Conservation (phyloP, 2,888 invertebrate genomes). For the Zaprionus bogoriensis region DNA sequence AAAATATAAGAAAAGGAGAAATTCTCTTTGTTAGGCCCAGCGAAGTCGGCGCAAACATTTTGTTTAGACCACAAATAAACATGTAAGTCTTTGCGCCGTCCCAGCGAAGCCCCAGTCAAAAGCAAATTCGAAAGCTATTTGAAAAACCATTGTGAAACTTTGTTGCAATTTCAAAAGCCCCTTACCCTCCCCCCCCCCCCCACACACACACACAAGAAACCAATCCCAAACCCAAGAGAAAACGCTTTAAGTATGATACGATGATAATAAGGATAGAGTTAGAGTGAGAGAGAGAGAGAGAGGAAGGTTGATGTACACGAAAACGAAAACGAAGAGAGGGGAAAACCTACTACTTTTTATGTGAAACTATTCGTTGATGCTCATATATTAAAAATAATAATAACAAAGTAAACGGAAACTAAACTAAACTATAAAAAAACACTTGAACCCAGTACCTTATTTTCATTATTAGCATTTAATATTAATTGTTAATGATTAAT, state of each 20-base stretch:
- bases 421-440: conserved; percentile 54
- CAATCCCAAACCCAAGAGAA: conserved; percentile 1
- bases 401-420: conserved; percentile 20
- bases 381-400: conserved; percentile 54
- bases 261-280: conserved; percentile 38
- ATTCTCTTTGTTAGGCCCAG: neutral
- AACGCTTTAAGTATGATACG: conserved; percentile 46
- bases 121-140: conserved; percentile 8
- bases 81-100: conserved; percentile 42
- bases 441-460: conserved; percentile 82
- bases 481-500: conserved; percentile 73
- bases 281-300: conserved; percentile 32
- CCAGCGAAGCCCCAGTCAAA: conserved; percentile 9
- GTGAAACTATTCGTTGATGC: conserved; percentile 71
- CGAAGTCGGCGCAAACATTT: conserved; percentile 36
- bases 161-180: conserved; percentile 65
- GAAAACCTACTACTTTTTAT: conserved; percentile 45
- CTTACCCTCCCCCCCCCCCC: conserved; percentile 1
- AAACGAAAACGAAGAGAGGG: conserved; percentile 10
- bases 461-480: conserved; percentile 79
- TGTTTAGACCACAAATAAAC: conserved; percentile 35
- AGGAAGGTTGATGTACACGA: conserved; percentile 22
- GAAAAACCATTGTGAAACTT: conserved; percentile 54
- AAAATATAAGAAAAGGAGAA: conserved; percentile 12
- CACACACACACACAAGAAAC: too few species aligned